Evolutionary conservation across 2,888 invertebrate genomes (phyloP).

Genomic region (Galeopsomyia nigrocyanea): DNA sequence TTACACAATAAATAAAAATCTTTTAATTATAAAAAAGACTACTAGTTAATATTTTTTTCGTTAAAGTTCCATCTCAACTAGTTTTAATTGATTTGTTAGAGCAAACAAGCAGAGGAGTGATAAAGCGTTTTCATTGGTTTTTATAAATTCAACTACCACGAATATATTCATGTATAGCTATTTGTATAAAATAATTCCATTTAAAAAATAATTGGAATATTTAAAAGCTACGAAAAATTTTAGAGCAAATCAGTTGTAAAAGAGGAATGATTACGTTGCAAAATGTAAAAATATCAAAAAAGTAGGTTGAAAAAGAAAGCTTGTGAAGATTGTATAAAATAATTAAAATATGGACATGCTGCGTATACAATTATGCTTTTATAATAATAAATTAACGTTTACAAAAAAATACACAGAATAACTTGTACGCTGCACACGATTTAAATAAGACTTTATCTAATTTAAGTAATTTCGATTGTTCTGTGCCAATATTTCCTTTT

Average conservation of each 20-base stretch:
- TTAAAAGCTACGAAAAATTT: too few species aligned
- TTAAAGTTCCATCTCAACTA: neutral
- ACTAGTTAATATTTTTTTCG: neutral
- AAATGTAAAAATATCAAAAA: neutral
- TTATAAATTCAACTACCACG: too few species aligned
- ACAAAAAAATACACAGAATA: slow-evolving; percentile 25
- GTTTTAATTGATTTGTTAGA: slow-evolving; percentile 27
- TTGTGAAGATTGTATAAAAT: too few species aligned
- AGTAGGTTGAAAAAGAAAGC: too few species aligned
- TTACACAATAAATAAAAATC: slow-evolving; percentile 19
- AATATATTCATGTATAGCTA: too few species aligned
- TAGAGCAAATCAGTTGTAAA: neutral
- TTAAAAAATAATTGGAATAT: too few species aligned
- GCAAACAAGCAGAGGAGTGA: slow-evolving; percentile 22
- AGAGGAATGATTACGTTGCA: slow-evolving; percentile 3
- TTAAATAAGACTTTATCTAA: slow-evolving; percentile 19
- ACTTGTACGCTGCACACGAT: slow-evolving; percentile 16
- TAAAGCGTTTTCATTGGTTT: too few species aligned
- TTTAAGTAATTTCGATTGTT: slow-evolving; percentile 14
- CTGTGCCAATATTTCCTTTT: slow-evolving; percentile 15
- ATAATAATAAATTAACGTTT: slow-evolving; percentile 40
- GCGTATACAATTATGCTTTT: slow-evolving; percentile 25
- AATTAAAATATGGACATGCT: slow-evolving; percentile 5
- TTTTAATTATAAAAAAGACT: neutral
- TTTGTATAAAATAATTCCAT: too few species aligned